Percentiles rank a stretch among this genome's conserved stretches.
phyloP scores from a whole-genome alignment of 1,140 invertebrate genomes.

The Campoletis sonorensis region DNA sequence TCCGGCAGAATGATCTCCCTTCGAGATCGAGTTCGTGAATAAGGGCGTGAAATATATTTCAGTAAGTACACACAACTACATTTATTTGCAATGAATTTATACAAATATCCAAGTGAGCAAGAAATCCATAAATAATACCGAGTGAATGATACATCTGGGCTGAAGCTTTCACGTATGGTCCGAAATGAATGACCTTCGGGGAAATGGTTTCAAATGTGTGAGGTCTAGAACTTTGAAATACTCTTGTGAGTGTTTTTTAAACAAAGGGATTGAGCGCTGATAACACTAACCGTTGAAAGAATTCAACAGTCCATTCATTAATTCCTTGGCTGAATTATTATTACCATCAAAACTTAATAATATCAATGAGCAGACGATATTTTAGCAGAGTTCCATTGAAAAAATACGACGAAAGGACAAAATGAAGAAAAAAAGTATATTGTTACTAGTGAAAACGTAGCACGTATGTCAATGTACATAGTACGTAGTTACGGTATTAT shows the following conservation, averaged over 20 bases:
- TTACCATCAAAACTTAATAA: too few species aligned
- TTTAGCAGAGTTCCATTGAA: too few species aligned
- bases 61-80: neutral
- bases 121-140: neutral
- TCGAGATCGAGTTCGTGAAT: conserved; percentile 44
- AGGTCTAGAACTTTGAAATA: too few species aligned
- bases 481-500: conserved; percentile 31
- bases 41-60: conserved; percentile 47
- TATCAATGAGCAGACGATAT: too few species aligned
- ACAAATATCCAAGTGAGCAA: neutral
- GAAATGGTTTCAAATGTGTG: too few species aligned
- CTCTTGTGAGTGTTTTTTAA: too few species aligned
- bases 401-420: too few species aligned
- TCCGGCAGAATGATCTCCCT: conserved; percentile 55
- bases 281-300: too few species aligned
- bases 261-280: too few species aligned
- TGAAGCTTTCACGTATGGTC: neutral
- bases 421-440: neutral
- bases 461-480: conserved; percentile 29
- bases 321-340: too few species aligned
- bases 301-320: too few species aligned
- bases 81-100: neutral
- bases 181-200: neutral
- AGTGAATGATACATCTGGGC: neutral
- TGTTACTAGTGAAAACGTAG: conserved; percentile 9